A percentile compares a stretch with the other conserved stretches of the same genome.
Conservation (phyloP, 1,140 invertebrate species). For the Geopemphigus sp. region DNA sequence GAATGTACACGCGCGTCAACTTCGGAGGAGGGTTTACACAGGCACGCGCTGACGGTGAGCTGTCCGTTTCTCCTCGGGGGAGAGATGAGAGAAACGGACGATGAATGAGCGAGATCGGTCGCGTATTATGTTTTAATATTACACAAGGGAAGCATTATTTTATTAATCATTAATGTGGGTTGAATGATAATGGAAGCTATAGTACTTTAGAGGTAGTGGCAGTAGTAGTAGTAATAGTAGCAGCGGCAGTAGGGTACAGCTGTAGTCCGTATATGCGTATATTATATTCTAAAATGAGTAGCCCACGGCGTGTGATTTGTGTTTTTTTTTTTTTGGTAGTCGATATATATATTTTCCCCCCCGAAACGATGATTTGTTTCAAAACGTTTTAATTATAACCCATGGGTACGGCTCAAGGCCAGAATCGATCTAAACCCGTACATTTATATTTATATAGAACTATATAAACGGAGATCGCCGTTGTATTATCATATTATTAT, state of each 20-base stretch:
- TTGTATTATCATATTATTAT: background rate
- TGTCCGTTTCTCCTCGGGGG: background rate
- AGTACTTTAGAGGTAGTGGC: background rate
- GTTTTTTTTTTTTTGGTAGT: slow-evolving; percentile 2
- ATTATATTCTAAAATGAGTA: background rate
- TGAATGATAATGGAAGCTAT: background rate
- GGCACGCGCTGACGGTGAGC: background rate
- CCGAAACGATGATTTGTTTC: background rate
- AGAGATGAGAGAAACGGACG: background rate
- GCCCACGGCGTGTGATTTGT: background rate
- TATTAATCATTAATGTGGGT: slow-evolving; percentile 24
- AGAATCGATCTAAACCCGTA: too few species aligned
- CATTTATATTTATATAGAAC: background rate
- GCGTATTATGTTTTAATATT: slow-evolving; percentile 10
- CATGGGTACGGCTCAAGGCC: background rate
- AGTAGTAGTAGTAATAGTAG: too few species aligned
- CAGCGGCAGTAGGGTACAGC: too few species aligned
- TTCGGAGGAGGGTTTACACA: background rate
- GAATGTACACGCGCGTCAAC: background rate
- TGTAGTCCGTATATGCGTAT: background rate
- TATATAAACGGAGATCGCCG: background rate
- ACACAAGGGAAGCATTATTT: slow-evolving; percentile 9
- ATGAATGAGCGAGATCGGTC: background rate
- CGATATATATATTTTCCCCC: background rate
- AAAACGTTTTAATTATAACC: slow-evolving; percentile 23